Evolutionary conservation across 2,113 vertebrate genomes (phyloP).

Genomic region (Glaucomys volans): DNA sequence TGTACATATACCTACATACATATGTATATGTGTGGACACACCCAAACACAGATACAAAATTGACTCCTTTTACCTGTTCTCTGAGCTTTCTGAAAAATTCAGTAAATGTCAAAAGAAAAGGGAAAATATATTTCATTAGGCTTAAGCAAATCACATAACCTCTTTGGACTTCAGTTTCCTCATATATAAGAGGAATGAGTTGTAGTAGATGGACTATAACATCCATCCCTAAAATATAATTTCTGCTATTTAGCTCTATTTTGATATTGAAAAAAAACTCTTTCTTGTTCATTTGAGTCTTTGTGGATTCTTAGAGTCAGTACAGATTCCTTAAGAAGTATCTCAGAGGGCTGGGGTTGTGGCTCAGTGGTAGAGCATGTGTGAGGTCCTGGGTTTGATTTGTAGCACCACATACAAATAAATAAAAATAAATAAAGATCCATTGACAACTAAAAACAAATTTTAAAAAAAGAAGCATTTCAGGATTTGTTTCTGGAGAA

Average conservation of each 20-base stretch:
- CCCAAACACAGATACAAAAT: not conserved
- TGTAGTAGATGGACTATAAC: not conserved
- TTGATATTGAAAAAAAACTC: not conserved
- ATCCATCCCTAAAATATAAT: not conserved
- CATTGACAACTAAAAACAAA: no score
- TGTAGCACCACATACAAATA: no score
- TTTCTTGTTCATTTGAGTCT: not conserved
- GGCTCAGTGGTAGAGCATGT: no score
- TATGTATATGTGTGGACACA: no score
- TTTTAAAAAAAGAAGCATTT: not conserved
- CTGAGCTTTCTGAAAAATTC: not conserved
- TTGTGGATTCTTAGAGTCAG: not conserved
- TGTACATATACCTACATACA: not conserved
- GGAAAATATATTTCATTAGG: not conserved
- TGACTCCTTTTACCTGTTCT: not conserved
- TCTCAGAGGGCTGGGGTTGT: not conserved
- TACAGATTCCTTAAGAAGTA: not conserved
- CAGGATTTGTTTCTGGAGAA: not conserved
- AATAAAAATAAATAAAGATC: no score
- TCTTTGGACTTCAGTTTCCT: not conserved
- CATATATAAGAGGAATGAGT: not conserved
- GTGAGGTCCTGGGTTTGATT: no score
- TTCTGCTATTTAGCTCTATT: not conserved
- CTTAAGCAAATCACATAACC: not conserved
- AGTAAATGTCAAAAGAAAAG: not conserved